Evolutionary conservation across 2,113 vertebrate species (phyloP), one percentile per base, ranked within the genome.

Genomic region (Labeo catla): DNA sequence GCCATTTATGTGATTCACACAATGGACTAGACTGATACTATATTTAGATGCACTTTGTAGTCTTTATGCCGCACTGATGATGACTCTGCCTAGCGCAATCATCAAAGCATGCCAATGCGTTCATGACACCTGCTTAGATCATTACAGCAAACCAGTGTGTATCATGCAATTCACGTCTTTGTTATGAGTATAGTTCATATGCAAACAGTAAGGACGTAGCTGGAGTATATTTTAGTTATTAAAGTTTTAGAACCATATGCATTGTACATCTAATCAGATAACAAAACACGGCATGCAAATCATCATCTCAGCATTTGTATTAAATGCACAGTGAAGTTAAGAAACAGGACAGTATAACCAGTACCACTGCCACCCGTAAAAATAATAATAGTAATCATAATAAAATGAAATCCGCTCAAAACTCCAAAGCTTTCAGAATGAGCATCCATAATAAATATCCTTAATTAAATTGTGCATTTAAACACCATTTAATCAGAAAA

Each of bases 1-100:
- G 3, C 77, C 59, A 16, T 81, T 81, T 81, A 65, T 23, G 34
- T 65, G 57, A 81, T 66, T 81, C 59, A 49, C 43, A 80, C 3
- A 47, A 21, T 45, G 68, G 39, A 72, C 7, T 74, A 74, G 49
- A 39, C 77, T 21, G 52, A 61, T 54, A 9, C 77, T 74, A 76
- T 50, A 86, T 23, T 73, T 49, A 81, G 34, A n/a, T 73, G 21
- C 68, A 74, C 66, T 28, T 81, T 80, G 50, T 73, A 84, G 68
- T 74, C 82, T 54, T 19, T 13, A 82, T 43, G 54, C 9, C 1
- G 34, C 28, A 36, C 50, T 39, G 11, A 43, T 57, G 11, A 43
- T 43, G 52, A 47, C 5, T 28, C 16, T 36, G 4, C 43, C 21
- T 0, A 47, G 78, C 7, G n/a, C 59, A 81, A 65, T 49, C 59